A percentile compares a stretch with the other conserved stretches of the same genome.
Conservation (phyloP, 2,888 invertebrate genomes). For the Synanthedon formicaeformis region DNA sequence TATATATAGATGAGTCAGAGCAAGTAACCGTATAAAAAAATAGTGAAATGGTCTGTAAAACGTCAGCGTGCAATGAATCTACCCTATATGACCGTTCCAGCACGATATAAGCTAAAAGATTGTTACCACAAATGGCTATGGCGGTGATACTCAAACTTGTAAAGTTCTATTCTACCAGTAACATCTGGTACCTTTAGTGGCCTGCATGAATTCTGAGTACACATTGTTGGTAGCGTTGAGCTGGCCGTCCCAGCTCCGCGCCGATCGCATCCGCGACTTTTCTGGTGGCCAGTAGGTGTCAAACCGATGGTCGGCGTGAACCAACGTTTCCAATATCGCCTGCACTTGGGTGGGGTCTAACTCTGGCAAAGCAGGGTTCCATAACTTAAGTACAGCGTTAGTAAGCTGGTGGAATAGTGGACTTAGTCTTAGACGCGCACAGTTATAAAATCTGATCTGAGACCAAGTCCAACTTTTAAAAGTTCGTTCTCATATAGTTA, state of each 20-base stretch:
- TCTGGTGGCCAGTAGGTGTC: conserved; percentile 52
- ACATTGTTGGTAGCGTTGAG: conserved; percentile 41
- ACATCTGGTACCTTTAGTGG: conserved; percentile 44
- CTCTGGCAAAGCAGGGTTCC: conserved; percentile 49
- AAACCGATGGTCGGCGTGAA: conserved; percentile 41
- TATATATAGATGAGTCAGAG: background rate
- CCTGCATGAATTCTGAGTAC: conserved; percentile 46
- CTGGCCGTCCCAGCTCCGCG: conserved; percentile 45
- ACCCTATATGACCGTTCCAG: background rate
- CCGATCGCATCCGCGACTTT: conserved; percentile 24
- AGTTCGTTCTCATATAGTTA: too few species aligned
- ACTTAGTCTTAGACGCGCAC: background rate
- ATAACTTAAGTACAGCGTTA: conserved; percentile 33
- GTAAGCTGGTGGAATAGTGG: conserved; percentile 20
- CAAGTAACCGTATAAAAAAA: background rate
- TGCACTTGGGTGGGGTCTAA: conserved; percentile 55
- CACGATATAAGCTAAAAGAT: background rate
- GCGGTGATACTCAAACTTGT: conserved; percentile 1
- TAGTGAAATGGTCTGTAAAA: background rate
- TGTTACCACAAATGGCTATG: conserved; percentile 4
- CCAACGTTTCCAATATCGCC: conserved; percentile 54
- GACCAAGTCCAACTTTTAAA: background rate
- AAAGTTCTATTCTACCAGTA: conserved; percentile 33
- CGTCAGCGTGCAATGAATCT: background rate
- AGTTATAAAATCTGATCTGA: background rate